phyloP scores from a whole-genome alignment of 1,140 invertebrate genomes.

The Orchestia grillus region DNA sequence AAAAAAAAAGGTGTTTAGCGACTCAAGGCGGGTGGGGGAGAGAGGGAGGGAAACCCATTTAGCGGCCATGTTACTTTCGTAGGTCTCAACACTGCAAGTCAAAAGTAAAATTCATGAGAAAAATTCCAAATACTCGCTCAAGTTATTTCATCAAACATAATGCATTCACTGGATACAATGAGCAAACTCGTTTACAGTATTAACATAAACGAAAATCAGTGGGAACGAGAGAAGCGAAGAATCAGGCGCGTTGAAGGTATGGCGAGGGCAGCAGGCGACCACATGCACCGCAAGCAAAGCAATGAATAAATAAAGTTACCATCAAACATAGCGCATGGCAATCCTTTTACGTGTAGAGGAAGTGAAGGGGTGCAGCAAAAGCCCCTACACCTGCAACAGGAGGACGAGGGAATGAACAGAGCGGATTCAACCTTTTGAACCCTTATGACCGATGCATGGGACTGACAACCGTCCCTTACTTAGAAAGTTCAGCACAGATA shows the following conservation, averaged over 20 bases:
- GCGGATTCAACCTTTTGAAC: neutral
- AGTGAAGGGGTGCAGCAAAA: constrained; percentile 24
- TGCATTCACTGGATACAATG: neutral
- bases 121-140: neutral
- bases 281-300: constrained; percentile 10
- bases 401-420: neutral
- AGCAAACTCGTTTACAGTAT: neutral
- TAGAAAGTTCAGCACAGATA: neutral
- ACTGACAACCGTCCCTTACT: neutral
- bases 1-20: neutral
- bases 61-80: neutral
- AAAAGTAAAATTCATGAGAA: neutral
- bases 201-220: neutral
- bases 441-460: neutral
- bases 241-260: neutral
- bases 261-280: neutral
- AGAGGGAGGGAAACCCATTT: no score
- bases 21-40: neutral
- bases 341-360: constrained; percentile 40
- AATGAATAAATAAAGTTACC: constrained; percentile 29
- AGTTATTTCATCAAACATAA: neutral
- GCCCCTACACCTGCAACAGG: constrained; percentile 35
- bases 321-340: constrained; percentile 47
- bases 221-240: neutral
- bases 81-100: neutral